Evolutionary conservation across 2,113 vertebrate species (phyloP).

Genomic region (Ictalurus furcatus): DNA sequence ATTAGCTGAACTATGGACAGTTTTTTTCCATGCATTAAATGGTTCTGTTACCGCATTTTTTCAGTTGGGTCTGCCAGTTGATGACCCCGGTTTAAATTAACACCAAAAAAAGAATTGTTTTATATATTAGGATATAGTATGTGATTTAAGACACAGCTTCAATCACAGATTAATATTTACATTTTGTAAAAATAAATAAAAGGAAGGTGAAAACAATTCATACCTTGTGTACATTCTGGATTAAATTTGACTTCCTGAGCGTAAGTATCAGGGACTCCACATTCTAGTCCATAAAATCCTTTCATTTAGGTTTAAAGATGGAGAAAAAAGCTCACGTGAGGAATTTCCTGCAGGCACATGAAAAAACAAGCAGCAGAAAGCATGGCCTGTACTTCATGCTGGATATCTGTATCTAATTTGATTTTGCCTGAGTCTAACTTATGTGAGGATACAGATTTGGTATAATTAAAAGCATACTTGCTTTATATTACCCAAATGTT

Average conservation of each 20-base stretch:
- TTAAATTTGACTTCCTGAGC: background rate
- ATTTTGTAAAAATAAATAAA: background rate
- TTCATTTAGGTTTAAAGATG: background rate
- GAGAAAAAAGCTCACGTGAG: background rate
- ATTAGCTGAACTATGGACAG: too few relatives aligned
- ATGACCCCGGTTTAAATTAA: background rate
- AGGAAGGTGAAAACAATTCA: background rate
- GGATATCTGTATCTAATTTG: conserved; percentile 25
- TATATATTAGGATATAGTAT: background rate
- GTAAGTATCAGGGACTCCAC: background rate
- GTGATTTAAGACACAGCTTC: background rate
- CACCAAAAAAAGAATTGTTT: background rate
- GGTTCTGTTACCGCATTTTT: background rate
- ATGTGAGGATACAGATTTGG: conserved; percentile 22
- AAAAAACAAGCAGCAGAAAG: background rate
- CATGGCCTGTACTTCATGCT: background rate
- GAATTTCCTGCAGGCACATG: background rate
- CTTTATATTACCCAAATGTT: conserved; percentile 20
- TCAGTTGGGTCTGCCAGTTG: background rate
- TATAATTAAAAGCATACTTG: conserved; percentile 41
- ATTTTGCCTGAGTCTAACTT: conserved; percentile 11
- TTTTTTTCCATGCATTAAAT: too few relatives aligned
- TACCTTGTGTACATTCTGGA: background rate
- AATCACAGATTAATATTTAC: background rate
- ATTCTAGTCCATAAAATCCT: background rate